These are phyloP conservation scores for Shinisaurus crocodilurus DNA, from an alignment of 2,113 vertebrate genomes.

Conservation along the genomic window DNA sequence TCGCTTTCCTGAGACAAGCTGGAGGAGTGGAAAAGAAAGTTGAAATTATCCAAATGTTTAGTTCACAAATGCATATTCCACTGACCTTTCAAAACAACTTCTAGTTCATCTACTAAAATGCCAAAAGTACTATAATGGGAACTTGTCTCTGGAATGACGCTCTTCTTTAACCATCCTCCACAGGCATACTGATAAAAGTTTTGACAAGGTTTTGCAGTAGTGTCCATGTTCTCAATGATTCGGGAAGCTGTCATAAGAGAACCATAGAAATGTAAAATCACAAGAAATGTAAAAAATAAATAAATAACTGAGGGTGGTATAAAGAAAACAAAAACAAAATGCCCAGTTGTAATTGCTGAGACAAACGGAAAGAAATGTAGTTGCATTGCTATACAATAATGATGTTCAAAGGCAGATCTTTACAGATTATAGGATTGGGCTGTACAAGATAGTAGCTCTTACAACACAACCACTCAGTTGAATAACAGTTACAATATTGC, in stretches of 20 bases:
- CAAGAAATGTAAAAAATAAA: background rate
- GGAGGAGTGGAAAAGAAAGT: constrained; percentile 47
- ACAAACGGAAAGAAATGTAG: background rate
- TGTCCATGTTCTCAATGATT: constrained; percentile 94
- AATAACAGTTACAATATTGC: background rate
- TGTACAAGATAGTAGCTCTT: background rate
- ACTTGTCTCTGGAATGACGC: constrained; percentile 94
- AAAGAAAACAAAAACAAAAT: background rate
- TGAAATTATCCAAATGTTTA: constrained; percentile 43
- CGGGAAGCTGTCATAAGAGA: constrained; percentile 82
- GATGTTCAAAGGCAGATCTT: background rate
- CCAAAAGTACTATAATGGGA: constrained; percentile 94
- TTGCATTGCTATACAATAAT: background rate
- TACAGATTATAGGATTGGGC: too few species aligned
- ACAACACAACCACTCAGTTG: background rate
- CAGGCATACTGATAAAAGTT: constrained; percentile 95
- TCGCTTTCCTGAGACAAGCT: constrained; percentile 10
- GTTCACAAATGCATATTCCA: constrained; percentile 48
- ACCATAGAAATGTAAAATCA: constrained; percentile 17
- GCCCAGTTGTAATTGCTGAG: background rate
- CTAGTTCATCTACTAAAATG: constrained; percentile 91
- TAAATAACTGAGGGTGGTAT: background rate
- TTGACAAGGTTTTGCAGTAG: constrained; percentile 81
- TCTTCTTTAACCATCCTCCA: constrained; percentile 93
- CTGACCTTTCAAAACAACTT: constrained; percentile 95